These are phyloP conservation scores for Drosophila lacertosa DNA, from an alignment of 1,140 invertebrate genomes.

Conservation along the genomic window DNA sequence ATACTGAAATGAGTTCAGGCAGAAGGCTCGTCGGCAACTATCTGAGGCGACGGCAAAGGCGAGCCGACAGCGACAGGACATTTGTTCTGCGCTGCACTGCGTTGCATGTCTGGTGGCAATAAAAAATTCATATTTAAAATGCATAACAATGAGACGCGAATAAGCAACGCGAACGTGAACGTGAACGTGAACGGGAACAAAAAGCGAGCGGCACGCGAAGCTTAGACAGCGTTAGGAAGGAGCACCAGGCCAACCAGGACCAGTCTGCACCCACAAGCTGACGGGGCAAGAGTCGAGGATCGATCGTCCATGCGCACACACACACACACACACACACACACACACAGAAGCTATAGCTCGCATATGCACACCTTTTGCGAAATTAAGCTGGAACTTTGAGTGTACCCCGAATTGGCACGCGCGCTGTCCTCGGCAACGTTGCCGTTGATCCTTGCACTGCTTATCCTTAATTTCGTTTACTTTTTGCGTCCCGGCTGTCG, in stretches of 20 bases:
- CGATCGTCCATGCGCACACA: slow-evolving; percentile 6
- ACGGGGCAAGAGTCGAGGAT: background rate
- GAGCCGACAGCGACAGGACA: background rate
- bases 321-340: slow-evolving; percentile 14
- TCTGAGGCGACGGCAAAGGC: background rate
- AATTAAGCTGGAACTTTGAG: slow-evolving; percentile 75
- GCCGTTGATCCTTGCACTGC: slow-evolving; percentile 51
- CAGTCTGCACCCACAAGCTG: slow-evolving; percentile 24
- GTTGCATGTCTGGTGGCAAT: slow-evolving; percentile 68
- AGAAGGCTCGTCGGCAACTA: slow-evolving; percentile 39
- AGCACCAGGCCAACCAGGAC: slow-evolving; percentile 1
- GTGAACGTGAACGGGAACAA: slow-evolving; percentile 36
- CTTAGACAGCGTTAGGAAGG: slow-evolving; percentile 51
- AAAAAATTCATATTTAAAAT: slow-evolving; percentile 79
- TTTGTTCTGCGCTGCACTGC: slow-evolving; percentile 5
- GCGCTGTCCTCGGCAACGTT: slow-evolving; percentile 27
- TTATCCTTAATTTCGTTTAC: slow-evolving; percentile 70
- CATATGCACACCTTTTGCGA: slow-evolving; percentile 48
- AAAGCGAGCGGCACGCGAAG: slow-evolving; percentile 65
- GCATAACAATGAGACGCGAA: slow-evolving; percentile 72
- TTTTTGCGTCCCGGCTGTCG: slow-evolving; percentile 42
- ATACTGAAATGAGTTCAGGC: background rate
- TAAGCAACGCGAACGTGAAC: slow-evolving; percentile 23
- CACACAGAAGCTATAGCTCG: background rate
- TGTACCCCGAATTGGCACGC: slow-evolving; percentile 49